Percentiles rank a stretch among this genome's conserved stretches.
These are phyloP conservation scores for Cydia splendana DNA, from an alignment of 1,140 invertebrate genomes.

Conservation along the genomic window DNA sequence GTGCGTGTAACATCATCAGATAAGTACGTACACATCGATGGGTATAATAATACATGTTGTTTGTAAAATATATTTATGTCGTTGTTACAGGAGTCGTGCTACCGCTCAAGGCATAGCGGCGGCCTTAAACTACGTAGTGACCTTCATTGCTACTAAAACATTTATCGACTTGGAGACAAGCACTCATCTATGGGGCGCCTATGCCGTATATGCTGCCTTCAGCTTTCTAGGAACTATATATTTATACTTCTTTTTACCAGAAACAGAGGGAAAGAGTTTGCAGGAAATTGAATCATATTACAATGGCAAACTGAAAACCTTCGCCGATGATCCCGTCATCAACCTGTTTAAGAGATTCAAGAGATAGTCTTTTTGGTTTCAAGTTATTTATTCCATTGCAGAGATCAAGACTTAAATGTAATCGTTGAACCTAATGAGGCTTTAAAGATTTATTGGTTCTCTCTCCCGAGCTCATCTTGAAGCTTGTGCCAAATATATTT, in stretches of 20 bases:
- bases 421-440: conserved; percentile 4
- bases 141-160: conserved; percentile 83
- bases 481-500: neutral
- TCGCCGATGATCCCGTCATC: conserved; percentile 70
- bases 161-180: conserved; percentile 79
- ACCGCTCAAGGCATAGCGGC: conserved; percentile 81
- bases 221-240: conserved; percentile 81
- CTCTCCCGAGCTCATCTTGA: conserved; percentile 1
- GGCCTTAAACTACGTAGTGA: conserved; percentile 81
- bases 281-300: conserved; percentile 86
- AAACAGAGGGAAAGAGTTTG: conserved; percentile 88
- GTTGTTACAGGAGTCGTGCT: conserved; percentile 76
- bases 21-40: too few relatives aligned
- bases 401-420: conserved; percentile 30
- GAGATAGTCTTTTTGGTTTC: conserved; percentile 40
- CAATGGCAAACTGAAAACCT: conserved; percentile 73
- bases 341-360: conserved; percentile 59
- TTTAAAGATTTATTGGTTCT: neutral
- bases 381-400: conserved; percentile 30
- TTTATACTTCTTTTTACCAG: conserved; percentile 86
- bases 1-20: too few relatives aligned
- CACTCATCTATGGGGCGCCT: conserved; percentile 80
- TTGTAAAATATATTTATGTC: conserved; percentile 1
- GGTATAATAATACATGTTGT: too few relatives aligned
- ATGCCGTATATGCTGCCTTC: conserved; percentile 82